These are phyloP conservation scores for Tipula lateralis DNA, from an alignment of 2,888 invertebrate genomes.

Conservation along the genomic window DNA sequence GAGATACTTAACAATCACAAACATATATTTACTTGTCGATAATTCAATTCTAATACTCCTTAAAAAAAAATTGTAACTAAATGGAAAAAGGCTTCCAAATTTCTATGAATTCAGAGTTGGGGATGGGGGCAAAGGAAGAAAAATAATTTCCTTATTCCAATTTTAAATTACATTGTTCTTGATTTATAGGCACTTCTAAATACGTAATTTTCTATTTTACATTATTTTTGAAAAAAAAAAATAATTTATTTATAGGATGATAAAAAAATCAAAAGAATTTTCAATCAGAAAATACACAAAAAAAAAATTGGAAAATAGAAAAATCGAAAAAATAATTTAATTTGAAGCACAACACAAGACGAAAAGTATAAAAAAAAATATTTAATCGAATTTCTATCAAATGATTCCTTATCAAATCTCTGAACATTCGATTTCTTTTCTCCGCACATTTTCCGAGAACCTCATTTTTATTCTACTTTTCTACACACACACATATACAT, in stretches of 20 bases:
- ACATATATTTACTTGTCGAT: no score
- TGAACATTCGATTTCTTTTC: constrained; percentile 2
- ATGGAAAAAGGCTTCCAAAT: neutral
- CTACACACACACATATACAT: neutral
- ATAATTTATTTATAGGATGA: constrained; percentile 24
- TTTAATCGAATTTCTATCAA: constrained; percentile 19
- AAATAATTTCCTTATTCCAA: neutral
- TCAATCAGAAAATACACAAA: neutral
- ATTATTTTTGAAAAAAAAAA: neutral
- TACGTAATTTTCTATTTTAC: constrained; percentile 7
- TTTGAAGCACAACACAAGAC: neutral
- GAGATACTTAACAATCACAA: no score
- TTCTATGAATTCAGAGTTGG: no score
- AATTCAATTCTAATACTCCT: neutral
- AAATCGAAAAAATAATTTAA: constrained; percentile 19
- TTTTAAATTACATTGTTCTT: neutral
- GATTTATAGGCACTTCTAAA: constrained; percentile 24
- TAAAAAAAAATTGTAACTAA: neutral
- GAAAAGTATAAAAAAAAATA: neutral
- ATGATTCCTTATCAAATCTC: constrained; percentile 19
- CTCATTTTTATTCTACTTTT: neutral
- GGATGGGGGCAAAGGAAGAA: neutral
- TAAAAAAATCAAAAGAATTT: neutral
- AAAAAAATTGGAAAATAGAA: constrained; percentile 13
- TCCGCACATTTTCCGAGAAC: neutral